Evolutionary conservation across 2,797 vertebrate genomes (phyloP).

Genomic region (Notolepis coatsorum): DNA sequence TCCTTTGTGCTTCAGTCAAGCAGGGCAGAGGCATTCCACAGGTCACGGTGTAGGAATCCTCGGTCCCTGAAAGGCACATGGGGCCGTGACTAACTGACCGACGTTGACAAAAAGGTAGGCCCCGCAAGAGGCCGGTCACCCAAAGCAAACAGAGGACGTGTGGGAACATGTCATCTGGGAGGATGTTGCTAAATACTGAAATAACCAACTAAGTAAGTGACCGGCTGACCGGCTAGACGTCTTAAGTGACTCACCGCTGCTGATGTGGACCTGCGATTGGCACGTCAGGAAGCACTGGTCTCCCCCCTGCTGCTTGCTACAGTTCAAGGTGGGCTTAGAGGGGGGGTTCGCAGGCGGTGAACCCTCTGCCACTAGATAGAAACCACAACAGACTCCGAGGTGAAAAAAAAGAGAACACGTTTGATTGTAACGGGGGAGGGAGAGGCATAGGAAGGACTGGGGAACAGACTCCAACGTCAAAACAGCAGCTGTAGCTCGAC

Average conservation of each 20-base stretch:
- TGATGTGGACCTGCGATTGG: constrained; percentile 89
- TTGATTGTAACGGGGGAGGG: background rate
- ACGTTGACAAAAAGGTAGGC: constrained; percentile 66
- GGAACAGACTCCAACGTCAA: background rate
- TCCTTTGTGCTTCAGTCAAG: constrained; percentile 80
- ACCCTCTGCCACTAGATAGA: constrained; percentile 88
- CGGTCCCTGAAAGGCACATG: constrained; percentile 78
- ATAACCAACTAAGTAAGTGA: constrained; percentile 5
- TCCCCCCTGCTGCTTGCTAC: constrained; percentile 89
- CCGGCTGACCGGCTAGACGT: background rate
- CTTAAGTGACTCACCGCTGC: constrained; percentile 89
- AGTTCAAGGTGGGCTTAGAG: constrained; percentile 89
- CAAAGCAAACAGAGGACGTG: constrained; percentile 69
- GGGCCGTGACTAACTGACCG: constrained; percentile 66
- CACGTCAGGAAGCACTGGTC: constrained; percentile 94
- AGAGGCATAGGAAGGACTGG: background rate
- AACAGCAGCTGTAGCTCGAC: too few relatives aligned
- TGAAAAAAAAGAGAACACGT: constrained; percentile 60
- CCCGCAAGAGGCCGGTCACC: constrained; percentile 61
- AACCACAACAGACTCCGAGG: constrained; percentile 85
- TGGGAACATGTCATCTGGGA: constrained; percentile 57
- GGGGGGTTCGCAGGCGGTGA: constrained; percentile 70
- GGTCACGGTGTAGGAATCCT: constrained; percentile 95
- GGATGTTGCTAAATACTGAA: constrained; percentile 40
- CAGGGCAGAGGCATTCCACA: constrained; percentile 91